Conservation (phyloP, 2,113 vertebrate genomes). For the Origma solitaria region DNA sequence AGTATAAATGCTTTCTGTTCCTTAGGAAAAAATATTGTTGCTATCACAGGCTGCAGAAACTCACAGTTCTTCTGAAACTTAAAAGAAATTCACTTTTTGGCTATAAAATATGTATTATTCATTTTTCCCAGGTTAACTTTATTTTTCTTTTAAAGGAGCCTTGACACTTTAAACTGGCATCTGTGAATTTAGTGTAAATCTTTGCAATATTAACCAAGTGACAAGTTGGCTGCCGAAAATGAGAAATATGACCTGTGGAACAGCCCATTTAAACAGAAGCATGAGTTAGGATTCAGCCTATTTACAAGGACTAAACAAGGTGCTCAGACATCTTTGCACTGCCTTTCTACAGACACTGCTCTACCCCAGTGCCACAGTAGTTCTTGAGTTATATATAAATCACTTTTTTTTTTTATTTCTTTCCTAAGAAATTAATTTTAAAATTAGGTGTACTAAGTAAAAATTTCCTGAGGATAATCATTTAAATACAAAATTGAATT, state of each 20-base stretch:
- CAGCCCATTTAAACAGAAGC: slow-evolving; percentile 44
- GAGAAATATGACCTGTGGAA: slow-evolving; percentile 48
- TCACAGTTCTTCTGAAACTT: slow-evolving; percentile 21
- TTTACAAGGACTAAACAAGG: not conserved
- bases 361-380: not conserved
- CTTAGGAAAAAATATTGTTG: slow-evolving; percentile 13
- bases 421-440: not conserved
- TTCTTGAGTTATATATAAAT: not conserved
- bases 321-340: not conserved
- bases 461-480: not conserved
- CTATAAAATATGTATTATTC: slow-evolving; percentile 39
- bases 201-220: slow-evolving; percentile 55
- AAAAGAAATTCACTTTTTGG: slow-evolving; percentile 4
- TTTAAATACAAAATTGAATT: not conserved
- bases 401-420: not conserved
- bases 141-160: slow-evolving; percentile 43
- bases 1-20: slow-evolving; percentile 20
- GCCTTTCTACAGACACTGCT: not conserved
- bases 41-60: not conserved
- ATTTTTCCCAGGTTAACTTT: slow-evolving; percentile 63
- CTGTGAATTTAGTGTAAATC: slow-evolving; percentile 45
- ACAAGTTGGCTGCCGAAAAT: slow-evolving; percentile 36
- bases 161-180: slow-evolving; percentile 47
- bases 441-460: not conserved
- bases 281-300: slow-evolving; percentile 17